Evolutionary conservation across 2,113 vertebrate species (phyloP), one percentile per base, ranked within the genome.

Genomic region (Helogale parvula): DNA sequence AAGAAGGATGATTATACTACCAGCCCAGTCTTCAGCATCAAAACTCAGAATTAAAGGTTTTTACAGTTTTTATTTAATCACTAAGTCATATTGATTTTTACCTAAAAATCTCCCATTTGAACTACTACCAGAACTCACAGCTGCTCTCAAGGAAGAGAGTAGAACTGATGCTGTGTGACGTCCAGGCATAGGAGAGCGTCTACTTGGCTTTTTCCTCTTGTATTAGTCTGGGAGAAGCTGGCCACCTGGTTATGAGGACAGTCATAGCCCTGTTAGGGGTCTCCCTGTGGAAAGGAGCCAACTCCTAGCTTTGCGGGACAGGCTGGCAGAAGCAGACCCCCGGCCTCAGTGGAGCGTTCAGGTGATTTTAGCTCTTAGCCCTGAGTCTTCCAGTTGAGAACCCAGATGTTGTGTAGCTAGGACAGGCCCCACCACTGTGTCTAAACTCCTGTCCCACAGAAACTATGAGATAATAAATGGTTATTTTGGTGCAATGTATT

Each of bases 11-110:
- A 84, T 33, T 33, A 7, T 60, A 17, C 16, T 68, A 31, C 3
- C 50, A 65, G 15, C 19, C 31, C 41, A 41, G n/a, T 65, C 29
- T 90, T 91, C 19, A 77, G 29, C 14, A 72, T 89, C 29, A 86
- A 85, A 94, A 82, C 27, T 57, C 41, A 92, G 81, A 33, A 57
- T 97, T 82, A 27, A 66, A 90, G 81, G 57, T 25, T 41, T 68
- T 17, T 7, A 47, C 35, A 63, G 23, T 35, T 89, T 97, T 41
- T 54, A 88, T 83, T 92, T 91, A 63, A 57, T 69, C 45, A 68
- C 23, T 63, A 52, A 60, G 14, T 8, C 23, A 19, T 65, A 38
- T 69, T 88, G 63, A 47, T 57, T 89, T 85, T 93, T 63, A 77
- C 68, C 47, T 81, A 89, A 77, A 47, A 17, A 31, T 69, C 63